These are phyloP conservation scores for Plemyria rubiginata DNA, from an alignment of 2,888 invertebrate species.

Conservation along the genomic window DNA sequence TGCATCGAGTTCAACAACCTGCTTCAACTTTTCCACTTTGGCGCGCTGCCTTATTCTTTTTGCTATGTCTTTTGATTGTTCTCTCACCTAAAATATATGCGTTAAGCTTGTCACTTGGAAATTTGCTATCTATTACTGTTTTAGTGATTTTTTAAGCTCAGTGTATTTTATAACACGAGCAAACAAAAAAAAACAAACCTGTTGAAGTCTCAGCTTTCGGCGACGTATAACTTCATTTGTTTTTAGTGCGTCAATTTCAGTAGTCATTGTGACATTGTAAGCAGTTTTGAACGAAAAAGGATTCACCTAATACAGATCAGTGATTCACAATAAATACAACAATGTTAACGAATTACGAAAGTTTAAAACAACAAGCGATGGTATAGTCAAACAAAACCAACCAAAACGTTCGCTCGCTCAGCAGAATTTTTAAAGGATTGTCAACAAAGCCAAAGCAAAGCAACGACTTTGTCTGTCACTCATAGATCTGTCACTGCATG, in stretches of 20 bases:
- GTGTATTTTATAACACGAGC: too few relatives aligned
- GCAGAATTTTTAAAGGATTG: too few relatives aligned
- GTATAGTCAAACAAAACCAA: too few relatives aligned
- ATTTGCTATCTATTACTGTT: conserved; percentile 24
- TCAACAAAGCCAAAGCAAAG: too few relatives aligned
- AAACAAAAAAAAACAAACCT: conserved; percentile 59
- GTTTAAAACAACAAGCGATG: too few relatives aligned
- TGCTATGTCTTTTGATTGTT: conserved; percentile 81
- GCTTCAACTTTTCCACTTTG: conserved; percentile 69
- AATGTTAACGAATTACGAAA: too few relatives aligned
- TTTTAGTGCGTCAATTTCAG: conserved; percentile 68
- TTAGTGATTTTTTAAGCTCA: background rate
- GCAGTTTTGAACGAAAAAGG: background rate
- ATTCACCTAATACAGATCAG: too few relatives aligned
- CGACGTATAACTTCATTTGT: conserved; percentile 79
- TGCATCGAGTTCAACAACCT: conserved; percentile 61
- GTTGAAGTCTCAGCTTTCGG: conserved; percentile 77
- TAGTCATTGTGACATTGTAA: conserved; percentile 69
- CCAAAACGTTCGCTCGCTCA: too few relatives aligned
- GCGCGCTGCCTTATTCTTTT: conserved; percentile 77
- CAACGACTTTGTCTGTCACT: too few relatives aligned
- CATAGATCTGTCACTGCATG: too few relatives aligned
- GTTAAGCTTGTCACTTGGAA: conserved; percentile 22
- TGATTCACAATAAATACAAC: too few relatives aligned
- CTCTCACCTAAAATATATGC: conserved; percentile 72